Conservation (phyloP, 2,797 vertebrate species). For the Mus minutoides region DNA sequence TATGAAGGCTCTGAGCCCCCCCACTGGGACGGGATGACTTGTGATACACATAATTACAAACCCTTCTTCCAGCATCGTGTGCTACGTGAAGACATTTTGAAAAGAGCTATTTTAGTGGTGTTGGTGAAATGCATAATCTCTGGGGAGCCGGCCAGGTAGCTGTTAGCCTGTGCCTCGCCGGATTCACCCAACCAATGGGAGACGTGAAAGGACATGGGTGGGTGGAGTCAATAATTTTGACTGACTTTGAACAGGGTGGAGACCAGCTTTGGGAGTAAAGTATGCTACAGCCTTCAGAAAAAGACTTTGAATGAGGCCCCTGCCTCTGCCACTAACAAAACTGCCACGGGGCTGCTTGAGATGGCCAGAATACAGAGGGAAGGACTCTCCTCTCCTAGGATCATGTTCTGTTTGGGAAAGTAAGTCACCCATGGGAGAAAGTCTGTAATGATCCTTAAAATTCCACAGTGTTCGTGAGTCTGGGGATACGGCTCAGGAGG, state of each 20-base stretch:
- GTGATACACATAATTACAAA: conserved; percentile 80
- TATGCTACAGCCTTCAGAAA: not conserved
- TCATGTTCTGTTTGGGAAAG: not conserved
- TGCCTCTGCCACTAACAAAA: not conserved
- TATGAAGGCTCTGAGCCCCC: conserved; percentile 78
- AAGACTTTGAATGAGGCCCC: not conserved
- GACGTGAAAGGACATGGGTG: not conserved
- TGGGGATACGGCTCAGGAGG: not conserved
- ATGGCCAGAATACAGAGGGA: not conserved
- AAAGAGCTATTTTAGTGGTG: conserved; percentile 70
- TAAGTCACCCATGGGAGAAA: not conserved
- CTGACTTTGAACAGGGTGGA: not conserved
- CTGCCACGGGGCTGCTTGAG: not conserved
- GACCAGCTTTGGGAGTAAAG: not conserved
- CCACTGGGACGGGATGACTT: conserved; percentile 75
- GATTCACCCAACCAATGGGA: not conserved
- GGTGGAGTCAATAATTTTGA: not conserved
- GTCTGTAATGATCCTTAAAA: not conserved
- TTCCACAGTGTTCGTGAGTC: not conserved
- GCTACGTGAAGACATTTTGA: conserved; percentile 51
- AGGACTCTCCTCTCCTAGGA: not conserved
- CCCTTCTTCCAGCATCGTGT: conserved; percentile 73
- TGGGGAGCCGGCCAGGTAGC: conserved; percentile 47
- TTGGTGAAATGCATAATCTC: conserved; percentile 55
- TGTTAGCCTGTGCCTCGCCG: conserved; percentile 35